Evolutionary conservation across 1,140 invertebrate genomes (phyloP).

Genomic region (Ylistrum balloti): DNA sequence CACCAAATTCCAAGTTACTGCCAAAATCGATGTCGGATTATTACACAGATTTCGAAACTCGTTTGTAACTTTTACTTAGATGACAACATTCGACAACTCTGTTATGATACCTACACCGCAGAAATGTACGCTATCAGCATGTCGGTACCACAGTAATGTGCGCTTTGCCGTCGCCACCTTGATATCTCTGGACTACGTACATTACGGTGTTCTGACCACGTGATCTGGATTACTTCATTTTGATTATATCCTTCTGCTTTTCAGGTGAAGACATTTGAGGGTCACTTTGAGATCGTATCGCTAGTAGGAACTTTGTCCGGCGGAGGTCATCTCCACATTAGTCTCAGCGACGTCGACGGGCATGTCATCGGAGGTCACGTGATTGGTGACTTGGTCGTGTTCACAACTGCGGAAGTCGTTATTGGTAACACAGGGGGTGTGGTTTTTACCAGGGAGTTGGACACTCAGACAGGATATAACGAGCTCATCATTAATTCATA

Average conservation of each 20-base stretch:
- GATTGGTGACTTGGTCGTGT: slow-evolving; percentile 82
- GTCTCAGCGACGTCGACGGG: slow-evolving; percentile 80
- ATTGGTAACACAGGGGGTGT: slow-evolving; percentile 78
- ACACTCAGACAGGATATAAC: slow-evolving; percentile 79
- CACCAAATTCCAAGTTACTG: too few species aligned
- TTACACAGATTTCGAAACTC: too few species aligned
- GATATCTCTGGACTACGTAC: too few species aligned
- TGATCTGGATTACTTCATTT: too few species aligned
- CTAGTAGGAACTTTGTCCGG: slow-evolving; percentile 82
- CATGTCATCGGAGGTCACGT: slow-evolving; percentile 83
- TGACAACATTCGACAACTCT: too few species aligned
- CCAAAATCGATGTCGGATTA: too few species aligned
- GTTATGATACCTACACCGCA: too few species aligned
- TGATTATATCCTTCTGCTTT: slow-evolving; percentile 38
- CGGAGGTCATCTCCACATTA: slow-evolving; percentile 83
- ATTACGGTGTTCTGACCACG: too few species aligned
- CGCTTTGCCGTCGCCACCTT: too few species aligned
- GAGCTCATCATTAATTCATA: slow-evolving; percentile 77
- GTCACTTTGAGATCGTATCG: slow-evolving; percentile 83
- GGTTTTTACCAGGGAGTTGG: slow-evolving; percentile 77
- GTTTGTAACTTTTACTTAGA: too few species aligned
- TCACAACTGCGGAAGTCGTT: slow-evolving; percentile 83
- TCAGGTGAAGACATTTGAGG: slow-evolving; percentile 75
- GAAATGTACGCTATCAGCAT: too few species aligned
- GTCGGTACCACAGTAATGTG: too few species aligned